phyloP scores from a whole-genome alignment of 2,888 invertebrate genomes.

The Hydropsyche betteni region DNA sequence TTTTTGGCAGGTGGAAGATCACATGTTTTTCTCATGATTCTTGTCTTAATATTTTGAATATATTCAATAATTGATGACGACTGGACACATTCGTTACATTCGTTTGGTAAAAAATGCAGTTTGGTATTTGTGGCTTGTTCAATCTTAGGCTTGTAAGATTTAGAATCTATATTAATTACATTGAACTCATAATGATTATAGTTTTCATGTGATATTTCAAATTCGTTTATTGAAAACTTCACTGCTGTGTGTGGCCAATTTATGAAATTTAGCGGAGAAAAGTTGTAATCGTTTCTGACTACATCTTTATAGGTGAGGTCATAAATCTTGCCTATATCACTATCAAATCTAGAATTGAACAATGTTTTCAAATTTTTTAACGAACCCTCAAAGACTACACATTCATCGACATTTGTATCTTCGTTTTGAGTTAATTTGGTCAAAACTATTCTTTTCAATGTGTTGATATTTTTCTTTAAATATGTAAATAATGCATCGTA shows the following conservation, averaged over 20 bases:
- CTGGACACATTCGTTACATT: no score
- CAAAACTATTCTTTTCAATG: no score
- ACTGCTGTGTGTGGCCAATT: constrained; percentile 14
- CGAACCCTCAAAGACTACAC: background rate
- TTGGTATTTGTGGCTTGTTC: background rate
- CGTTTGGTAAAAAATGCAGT: background rate
- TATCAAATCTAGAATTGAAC: background rate
- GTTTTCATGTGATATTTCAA: constrained; percentile 17
- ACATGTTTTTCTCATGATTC: background rate
- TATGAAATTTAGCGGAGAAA: background rate
- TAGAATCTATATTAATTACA: background rate
- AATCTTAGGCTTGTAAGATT: background rate
- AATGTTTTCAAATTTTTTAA: constrained; percentile 19
- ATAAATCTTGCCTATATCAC: background rate
- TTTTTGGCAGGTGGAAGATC: background rate
- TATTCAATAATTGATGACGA: background rate
- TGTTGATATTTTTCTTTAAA: no score
- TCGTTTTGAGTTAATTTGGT: no score
- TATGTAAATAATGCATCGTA: no score
- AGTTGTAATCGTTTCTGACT: background rate
- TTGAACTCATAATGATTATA: constrained; percentile 11
- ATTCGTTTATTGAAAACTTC: background rate
- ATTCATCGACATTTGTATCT: no score
- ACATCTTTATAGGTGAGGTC: background rate
- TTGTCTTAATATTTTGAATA: background rate